Base-by-base conservation (phyloP, 2,888 invertebrate genomes). In the Brachyptera putata region DNA sequence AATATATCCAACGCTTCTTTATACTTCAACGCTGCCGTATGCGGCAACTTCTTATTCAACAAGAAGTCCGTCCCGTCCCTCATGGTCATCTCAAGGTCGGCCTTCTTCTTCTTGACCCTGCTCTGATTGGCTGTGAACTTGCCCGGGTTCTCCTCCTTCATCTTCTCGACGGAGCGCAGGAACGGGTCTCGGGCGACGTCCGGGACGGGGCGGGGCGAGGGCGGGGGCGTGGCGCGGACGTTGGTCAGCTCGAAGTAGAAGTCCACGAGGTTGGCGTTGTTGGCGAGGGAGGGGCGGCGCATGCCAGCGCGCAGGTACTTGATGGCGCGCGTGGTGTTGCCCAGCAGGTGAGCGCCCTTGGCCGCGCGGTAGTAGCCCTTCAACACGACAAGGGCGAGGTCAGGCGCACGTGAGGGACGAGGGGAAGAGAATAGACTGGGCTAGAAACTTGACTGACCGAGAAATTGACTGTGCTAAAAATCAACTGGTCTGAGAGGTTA, bases 361-460 rank as follows among this genome's bases (percentile, higher is more conserved):
- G 50, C 50, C 14, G 50, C 50, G 14, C 30, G 30, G 50, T 9
- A 50, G 16, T 50, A 50, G 3, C 14, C 50, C 50, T 50, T 5
- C 5, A 11, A 30, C 5, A 30, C 30, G n/a, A n/a, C n/a, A n/a
- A n/a, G n/a, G n/a, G n/a, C n/a, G n/a, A n/a, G n/a, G n/a, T n/a
- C n/a, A n/a, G n/a, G n/a, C n/a, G n/a, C n/a, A n/a, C n/a, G n/a
- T n/a, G n/a, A n/a, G n/a, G n/a, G n/a, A n/a, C n/a, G n/a, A n/a
- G n/a, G n/a, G n/a, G n/a, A n/a, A n/a, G n/a, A n/a, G n/a, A n/a
- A n/a, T n/a, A n/a, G n/a, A n/a, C n/a, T n/a, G n/a, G n/a, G n/a
- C n/a, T n/a, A n/a, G n/a, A n/a, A n/a, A n/a, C n/a, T n/a, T n/a
- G n/a, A n/a, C n/a, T n/a, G n/a, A n/a, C n/a, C n/a, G n/a, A n/a